These are phyloP conservation scores for Nibea coibor DNA, from an alignment of 2,113 vertebrate species.

Conservation along the genomic window DNA sequence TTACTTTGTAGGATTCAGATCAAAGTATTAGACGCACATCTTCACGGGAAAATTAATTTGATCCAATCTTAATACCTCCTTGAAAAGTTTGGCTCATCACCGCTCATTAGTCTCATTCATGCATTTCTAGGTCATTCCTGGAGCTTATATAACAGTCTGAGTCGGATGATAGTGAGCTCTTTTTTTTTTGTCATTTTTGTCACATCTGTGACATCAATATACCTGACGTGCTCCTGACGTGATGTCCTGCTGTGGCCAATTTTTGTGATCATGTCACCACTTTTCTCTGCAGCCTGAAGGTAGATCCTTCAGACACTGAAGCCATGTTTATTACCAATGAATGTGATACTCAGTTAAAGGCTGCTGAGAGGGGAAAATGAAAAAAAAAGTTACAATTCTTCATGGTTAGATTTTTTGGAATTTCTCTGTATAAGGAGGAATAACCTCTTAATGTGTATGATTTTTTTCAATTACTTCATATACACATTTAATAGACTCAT, in stretches of 20 bases:
- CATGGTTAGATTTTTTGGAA: not conserved
- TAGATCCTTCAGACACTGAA: slow-evolving; percentile 27
- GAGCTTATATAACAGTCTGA: slow-evolving; percentile 20
- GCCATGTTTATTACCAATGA: slow-evolving; percentile 36
- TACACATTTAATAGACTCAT: not conserved
- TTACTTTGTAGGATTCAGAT: slow-evolving; percentile 25
- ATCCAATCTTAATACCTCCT: slow-evolving; percentile 6
- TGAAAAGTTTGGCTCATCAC: slow-evolving; percentile 6
- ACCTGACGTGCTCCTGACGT: slow-evolving; percentile 34
- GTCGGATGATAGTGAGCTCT: slow-evolving; percentile 20
- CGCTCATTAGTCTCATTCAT: slow-evolving; percentile 12
- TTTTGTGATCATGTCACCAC: slow-evolving; percentile 67
- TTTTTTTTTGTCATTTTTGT: slow-evolving; percentile 31
- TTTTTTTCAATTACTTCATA: not conserved
- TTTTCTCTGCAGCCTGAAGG: slow-evolving; percentile 38
- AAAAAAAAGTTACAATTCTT: not conserved
- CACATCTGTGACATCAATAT: slow-evolving; percentile 34
- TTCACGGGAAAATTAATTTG: slow-evolving; percentile 8
- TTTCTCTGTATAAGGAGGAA: not conserved
- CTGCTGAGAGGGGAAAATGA: not conserved
- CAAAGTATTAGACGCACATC: not conserved
- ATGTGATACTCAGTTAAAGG: slow-evolving; percentile 33
- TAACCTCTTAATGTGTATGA: not conserved
- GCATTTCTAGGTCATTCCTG: slow-evolving; percentile 19
- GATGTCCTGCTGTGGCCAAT: slow-evolving; percentile 52